Conservation (phyloP, 2,797 vertebrate species). For the Molossus molossus region DNA sequence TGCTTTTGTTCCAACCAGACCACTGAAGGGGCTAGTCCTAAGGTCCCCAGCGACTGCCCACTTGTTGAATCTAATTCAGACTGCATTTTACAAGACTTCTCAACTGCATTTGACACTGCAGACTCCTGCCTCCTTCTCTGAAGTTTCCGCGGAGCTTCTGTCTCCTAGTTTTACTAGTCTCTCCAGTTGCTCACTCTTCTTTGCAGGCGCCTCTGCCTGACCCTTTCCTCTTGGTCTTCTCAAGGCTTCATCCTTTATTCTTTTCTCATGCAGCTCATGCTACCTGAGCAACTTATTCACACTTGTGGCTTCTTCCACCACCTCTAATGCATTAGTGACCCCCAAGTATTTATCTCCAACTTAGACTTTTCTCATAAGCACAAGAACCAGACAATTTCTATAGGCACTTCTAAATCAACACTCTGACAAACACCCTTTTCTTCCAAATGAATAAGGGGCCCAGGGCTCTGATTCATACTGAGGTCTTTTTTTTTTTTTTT, state of each 20-base stretch:
- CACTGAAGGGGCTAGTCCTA: neutral
- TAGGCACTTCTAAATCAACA: neutral
- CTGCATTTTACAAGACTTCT: neutral
- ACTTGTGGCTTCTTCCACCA: neutral
- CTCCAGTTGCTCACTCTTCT: neutral
- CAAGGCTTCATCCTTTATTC: neutral
- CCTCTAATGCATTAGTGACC: neutral
- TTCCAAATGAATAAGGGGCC: neutral
- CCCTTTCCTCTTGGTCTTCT: neutral
- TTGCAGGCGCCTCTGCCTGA: neutral
- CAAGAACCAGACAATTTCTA: neutral
- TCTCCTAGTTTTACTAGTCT: neutral
- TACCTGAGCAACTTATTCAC: neutral
- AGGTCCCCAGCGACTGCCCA: neutral
- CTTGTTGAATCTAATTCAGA: neutral
- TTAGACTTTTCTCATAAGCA: neutral
- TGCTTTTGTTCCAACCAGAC: neutral
- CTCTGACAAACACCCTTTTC: neutral
- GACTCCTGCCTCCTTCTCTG: neutral
- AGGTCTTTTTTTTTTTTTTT: neutral
- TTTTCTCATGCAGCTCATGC: neutral
- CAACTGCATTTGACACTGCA: neutral
- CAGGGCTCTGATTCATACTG: neutral
- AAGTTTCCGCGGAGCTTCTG: neutral
- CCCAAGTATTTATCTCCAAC: neutral